A percentile compares a stretch with the other conserved stretches of the same genome.
Evolutionary conservation across 1,140 invertebrate species (phyloP).

Genomic region (Schmidtea mediterranea): DNA sequence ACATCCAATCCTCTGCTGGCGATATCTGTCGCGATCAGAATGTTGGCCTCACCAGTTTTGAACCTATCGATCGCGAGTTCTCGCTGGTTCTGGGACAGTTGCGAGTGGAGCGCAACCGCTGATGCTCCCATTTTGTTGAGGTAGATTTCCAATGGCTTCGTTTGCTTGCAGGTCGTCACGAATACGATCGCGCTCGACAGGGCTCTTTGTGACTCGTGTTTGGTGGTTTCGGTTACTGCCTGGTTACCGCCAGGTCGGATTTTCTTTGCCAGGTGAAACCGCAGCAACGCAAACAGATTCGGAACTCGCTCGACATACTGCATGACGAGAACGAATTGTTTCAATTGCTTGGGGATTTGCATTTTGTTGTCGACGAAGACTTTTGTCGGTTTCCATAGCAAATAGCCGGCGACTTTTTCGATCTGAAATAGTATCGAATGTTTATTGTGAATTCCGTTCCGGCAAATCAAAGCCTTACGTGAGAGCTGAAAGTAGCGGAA

Average conservation of each 20-base stretch:
- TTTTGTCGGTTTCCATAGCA: background rate
- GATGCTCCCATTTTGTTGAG: background rate
- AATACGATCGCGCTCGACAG: background rate
- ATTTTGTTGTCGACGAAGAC: background rate
- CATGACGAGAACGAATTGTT: no score
- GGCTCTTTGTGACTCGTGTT: background rate
- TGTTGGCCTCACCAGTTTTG: background rate
- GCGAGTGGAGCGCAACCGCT: background rate
- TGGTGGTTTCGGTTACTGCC: background rate
- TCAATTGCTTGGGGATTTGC: background rate
- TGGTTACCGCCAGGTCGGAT: background rate
- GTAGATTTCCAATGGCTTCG: background rate
- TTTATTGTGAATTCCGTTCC: background rate
- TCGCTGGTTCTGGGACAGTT: slow-evolving; percentile 4
- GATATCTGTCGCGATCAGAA: slow-evolving; percentile 8
- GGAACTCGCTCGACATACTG: background rate
- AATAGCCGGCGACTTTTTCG: background rate
- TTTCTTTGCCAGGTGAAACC: background rate
- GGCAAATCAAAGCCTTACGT: background rate
- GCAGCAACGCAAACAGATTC: background rate
- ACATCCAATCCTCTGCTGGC: slow-evolving; percentile 8
- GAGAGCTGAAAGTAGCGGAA: background rate
- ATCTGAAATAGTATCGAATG: background rate
- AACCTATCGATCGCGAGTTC: slow-evolving; percentile 5
- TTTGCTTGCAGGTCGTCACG: background rate